Evolutionary conservation across 1,140 invertebrate genomes (phyloP), one percentile per base, ranked within the genome.

Genomic region (Gonioctena quinquepunctata): DNA sequence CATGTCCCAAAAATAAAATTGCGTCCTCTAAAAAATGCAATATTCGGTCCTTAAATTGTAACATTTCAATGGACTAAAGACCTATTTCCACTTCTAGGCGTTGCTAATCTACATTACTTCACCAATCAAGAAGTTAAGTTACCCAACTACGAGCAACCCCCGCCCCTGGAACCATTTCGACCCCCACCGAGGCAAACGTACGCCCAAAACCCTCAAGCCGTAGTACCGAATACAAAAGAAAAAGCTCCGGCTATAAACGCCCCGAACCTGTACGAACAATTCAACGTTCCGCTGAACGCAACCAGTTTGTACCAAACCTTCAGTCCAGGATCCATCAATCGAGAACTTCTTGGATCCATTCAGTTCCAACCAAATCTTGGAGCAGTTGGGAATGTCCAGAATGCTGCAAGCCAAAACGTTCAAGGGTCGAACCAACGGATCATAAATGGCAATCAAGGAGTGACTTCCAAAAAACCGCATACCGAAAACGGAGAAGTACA

Each of bases 401-500:
- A 59, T 59, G 22, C 56, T 25, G 11, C 22, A 2, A 13, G 8
- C 11, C 16, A 65, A 48, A 67, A 75, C 56, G 70, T 73, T 64
- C 8, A 63, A n/a, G 27, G 8, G 11, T 23, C n/a, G 19, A 4
- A 13, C 6, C 16, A 61, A 69, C 68, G 66, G 13, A 75, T 65
- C 59, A 59, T 42, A 66, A 73, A 56, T 56, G 72, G 28, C 22
- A 72, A 71, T n/a, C 49, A 22, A 26, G 22, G 6, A 6, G 62
- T 68, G 26, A 7, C 52, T 8, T 33, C 65, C 27, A 56, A 25
- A 16, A 65, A 60, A 23, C n/a, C 62, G 18, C 22, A 60, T 74
- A 49, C 26, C 7, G 57, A 88, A 78, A 85, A 86, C 77, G 89
- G 90, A 82, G 88, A 92, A 84, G 89, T 94, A 13, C 92, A 94